phyloP scores from a whole-genome alignment of 2,113 vertebrate genomes.

The Xiphophorus couchianus region DNA sequence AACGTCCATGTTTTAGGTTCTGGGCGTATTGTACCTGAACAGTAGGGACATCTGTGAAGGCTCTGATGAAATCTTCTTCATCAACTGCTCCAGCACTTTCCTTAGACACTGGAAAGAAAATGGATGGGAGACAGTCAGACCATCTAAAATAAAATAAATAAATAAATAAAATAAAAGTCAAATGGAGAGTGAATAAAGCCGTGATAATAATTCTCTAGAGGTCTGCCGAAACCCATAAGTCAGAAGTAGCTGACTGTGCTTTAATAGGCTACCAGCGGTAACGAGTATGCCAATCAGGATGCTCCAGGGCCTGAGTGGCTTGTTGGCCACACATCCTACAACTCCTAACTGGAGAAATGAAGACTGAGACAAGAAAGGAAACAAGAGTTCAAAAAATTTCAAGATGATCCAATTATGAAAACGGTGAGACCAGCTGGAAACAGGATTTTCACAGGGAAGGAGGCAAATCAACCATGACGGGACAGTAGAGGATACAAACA shows the following conservation, averaged over 20 bases:
- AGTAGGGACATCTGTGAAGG: constrained; percentile 93
- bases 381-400: not conserved
- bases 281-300: constrained; percentile 53
- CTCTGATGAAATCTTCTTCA: constrained; percentile 95
- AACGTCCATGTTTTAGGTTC: constrained; percentile 7
- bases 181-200: not conserved
- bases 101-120: constrained; percentile 83
- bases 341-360: constrained; percentile 11
- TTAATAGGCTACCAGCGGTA: constrained; percentile 63
- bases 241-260: constrained; percentile 32
- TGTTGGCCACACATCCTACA: constrained; percentile 25
- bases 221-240: not conserved
- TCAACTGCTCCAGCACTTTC: constrained; percentile 91
- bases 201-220: not conserved
- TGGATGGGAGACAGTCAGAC: constrained; percentile 19
- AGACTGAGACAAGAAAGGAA: not conserved
- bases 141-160: not conserved
- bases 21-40: constrained; percentile 83
- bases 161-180: too few relatives aligned
- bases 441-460: not conserved
- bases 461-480: not conserved
- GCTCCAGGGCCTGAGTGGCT: constrained; percentile 42
- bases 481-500: not conserved
- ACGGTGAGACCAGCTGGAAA: not conserved
- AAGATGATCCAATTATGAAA: constrained; percentile 7